Evolutionary conservation across 1,140 invertebrate species (phyloP), one percentile per base, ranked within the genome.

Genomic region (Drosophila subobscura): DNA sequence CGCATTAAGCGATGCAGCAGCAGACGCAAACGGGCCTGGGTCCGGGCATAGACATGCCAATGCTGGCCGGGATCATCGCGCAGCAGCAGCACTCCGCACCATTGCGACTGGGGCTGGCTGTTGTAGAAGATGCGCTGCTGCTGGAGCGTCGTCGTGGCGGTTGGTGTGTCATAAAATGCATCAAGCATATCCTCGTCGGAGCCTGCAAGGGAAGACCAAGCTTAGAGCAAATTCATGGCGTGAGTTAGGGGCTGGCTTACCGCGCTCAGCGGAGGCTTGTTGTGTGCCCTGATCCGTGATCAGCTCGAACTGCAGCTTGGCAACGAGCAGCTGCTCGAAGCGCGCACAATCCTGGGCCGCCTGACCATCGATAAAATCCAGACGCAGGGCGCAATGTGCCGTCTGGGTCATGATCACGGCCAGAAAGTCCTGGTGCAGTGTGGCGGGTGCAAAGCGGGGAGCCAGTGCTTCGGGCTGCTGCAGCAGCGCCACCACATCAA

Each of bases 371-470:
- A 37, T 10, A 14, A 89, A 88, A 20, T 72, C 41, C 14, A 88
- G 25, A 0, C 57, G 64, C 23, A 88, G 22, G 0, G 50, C 40
- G 33, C 75, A 65, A 3, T 76, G 59, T 0, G 75, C 66, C 1
- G 45, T 5, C 2, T 88, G 75, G 0, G 67, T 60, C 57, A 88
- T 70, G 1, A 88, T 72, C 27, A 88, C 57, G 10, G 83, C 75
- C 10, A 88, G 71, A 37, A 88, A 88, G 37, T 88, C 83, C 33
- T 88, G 83, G 56, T 88, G 83, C 41, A 88, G 16, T 0, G 66
- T 72, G 0, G 29, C 1, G 0, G 74, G 5, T 0, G 49, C 25
- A 42, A 88, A 88, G 1, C 23, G 66, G 5, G 83, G 71, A 4
- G 57, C 46, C 54, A 79, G 50, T 1, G 46, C 10, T 16, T 75